Conservation (phyloP, 2,113 vertebrate species). For the Heterotis niloticus region DNA sequence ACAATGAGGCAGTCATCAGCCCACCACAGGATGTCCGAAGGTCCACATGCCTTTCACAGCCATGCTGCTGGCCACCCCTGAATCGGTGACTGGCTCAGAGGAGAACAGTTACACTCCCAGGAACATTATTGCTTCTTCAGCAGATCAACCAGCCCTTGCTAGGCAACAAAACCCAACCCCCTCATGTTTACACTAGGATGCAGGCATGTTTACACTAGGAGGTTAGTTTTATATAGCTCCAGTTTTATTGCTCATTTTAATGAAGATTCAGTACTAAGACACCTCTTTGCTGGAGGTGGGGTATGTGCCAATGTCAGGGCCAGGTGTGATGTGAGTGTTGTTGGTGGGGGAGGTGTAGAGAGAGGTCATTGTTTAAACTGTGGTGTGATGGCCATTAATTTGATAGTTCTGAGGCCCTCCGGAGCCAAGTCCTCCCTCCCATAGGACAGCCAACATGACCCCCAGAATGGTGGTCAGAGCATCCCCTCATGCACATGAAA, state of each 20-base stretch:
- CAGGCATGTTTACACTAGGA: no score
- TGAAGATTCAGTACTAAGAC: neutral
- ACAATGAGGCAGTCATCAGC: conserved; percentile 16
- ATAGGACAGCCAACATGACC: no score
- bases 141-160: neutral
- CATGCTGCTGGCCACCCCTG: conserved; percentile 12
- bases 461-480: no score
- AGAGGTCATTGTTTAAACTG: conserved; percentile 18
- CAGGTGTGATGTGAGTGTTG: conserved; percentile 41
- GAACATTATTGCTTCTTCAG: no score
- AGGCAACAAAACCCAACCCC: neutral
- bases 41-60: conserved; percentile 15
- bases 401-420: conserved; percentile 35
- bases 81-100: neutral
- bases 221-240: neutral
- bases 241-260: conserved; percentile 9
- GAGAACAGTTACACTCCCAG: neutral
- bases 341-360: conserved; percentile 29
- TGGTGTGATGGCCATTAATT: conserved; percentile 45
- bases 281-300: neutral
- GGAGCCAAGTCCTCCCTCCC: conserved; percentile 19
- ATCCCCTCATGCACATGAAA: no score
- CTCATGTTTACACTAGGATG: neutral
- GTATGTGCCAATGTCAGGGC: conserved; percentile 39
- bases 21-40: neutral